These are phyloP conservation scores for Subanguina moxae DNA, from an alignment of 1,140 invertebrate genomes.

Conservation along the genomic window DNA sequence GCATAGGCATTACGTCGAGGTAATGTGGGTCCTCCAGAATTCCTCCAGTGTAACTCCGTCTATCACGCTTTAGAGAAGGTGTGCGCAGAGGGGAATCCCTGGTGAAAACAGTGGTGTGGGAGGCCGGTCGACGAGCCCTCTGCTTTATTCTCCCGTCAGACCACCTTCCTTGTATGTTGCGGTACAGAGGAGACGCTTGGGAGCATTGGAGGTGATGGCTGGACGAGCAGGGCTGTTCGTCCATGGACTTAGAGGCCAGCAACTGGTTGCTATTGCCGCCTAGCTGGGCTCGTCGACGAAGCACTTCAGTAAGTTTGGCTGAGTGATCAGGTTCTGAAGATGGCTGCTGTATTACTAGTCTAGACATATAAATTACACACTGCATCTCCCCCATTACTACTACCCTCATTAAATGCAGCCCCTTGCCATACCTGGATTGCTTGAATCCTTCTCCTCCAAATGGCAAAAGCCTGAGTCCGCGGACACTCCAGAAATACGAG, in stretches of 20 bases:
- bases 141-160: slow-evolving; percentile 1
- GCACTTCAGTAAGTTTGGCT: no score
- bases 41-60: neutral
- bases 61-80: neutral
- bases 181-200: neutral
- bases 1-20: neutral
- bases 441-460: neutral
- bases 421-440: neutral
- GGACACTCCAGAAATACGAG: slow-evolving; percentile 44
- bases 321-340: no score
- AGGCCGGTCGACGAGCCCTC: neutral
- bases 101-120: neutral
- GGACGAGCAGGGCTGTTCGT: no score
- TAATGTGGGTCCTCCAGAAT: neutral
- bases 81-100: neutral
- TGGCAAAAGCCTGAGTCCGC: slow-evolving; percentile 44
- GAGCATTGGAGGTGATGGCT: neutral
- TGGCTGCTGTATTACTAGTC: no score
- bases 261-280: no score
- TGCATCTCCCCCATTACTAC: no score
- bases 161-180: neutral
- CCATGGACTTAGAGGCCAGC: no score
- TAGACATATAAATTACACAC: no score
- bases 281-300: no score
- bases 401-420: no score